Evolutionary conservation across 2,888 invertebrate genomes (phyloP).

Genomic region (Nomada lathburiana): DNA sequence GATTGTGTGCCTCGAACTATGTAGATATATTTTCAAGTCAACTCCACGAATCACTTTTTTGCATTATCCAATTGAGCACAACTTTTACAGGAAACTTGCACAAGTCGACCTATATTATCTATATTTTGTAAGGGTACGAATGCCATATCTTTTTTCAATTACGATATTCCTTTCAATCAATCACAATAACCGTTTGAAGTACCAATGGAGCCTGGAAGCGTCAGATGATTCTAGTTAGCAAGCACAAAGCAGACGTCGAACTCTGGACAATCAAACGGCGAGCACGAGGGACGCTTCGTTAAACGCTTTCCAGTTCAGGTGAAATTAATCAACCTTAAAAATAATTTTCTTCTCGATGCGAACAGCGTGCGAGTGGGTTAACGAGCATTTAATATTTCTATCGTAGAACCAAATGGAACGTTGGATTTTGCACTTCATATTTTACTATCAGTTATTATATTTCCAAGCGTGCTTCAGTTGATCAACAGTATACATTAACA

Average conservation of each 20-base stretch:
- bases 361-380: constrained; percentile 58
- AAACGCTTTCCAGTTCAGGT: constrained; percentile 67
- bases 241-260: constrained; percentile 66
- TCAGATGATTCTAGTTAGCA: constrained; percentile 59
- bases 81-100: too few species aligned
- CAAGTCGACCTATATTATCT: not conserved
- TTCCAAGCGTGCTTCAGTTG: too few species aligned
- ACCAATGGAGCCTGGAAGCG: constrained; percentile 41
- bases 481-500: too few species aligned
- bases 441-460: not conserved
- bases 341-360: constrained; percentile 58
- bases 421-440: not conserved
- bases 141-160: not conserved
- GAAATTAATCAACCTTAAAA: constrained; percentile 66
- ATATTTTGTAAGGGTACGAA: not conserved
- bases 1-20: too few species aligned
- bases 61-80: too few species aligned
- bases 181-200: constrained; percentile 15
- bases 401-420: not conserved
- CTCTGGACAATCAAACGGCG: constrained; percentile 58
- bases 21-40: too few species aligned
- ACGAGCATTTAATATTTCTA: constrained; percentile 37
- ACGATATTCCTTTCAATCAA: constrained; percentile 11
- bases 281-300: constrained; percentile 64
- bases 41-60: too few species aligned